A percentile compares a stretch with the other conserved stretches of the same genome.
Conservation (phyloP, 2,797 vertebrate genomes). For the Pelodytes ibericus region DNA sequence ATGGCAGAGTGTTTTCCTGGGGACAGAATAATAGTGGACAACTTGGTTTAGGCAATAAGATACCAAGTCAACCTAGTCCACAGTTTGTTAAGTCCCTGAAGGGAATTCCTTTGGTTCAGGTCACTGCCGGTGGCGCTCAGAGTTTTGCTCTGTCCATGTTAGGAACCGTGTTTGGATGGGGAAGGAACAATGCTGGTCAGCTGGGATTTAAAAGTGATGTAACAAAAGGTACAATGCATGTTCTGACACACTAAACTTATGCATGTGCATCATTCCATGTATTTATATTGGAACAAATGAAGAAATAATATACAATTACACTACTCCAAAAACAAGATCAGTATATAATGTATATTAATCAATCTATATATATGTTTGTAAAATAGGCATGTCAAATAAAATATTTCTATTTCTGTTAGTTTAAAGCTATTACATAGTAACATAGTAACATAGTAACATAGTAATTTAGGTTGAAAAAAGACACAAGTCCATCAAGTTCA, state of each 20-base stretch:
- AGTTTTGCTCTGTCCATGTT: slow-evolving; percentile 59
- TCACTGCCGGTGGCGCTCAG: slow-evolving; percentile 57
- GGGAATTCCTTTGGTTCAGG: slow-evolving; percentile 58
- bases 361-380: too few species aligned
- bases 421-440: too few species aligned
- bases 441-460: too few species aligned
- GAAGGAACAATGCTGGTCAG: slow-evolving; percentile 56
- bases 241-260: too few species aligned
- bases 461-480: too few species aligned
- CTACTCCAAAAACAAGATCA: too few species aligned
- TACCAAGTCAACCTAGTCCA: background rate
- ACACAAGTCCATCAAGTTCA: too few species aligned
- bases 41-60: slow-evolving; percentile 47
- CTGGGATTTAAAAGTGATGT: slow-evolving; percentile 44
- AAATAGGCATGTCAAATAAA: too few species aligned
- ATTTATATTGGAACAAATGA: background rate
- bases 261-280: background rate
- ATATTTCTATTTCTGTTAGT: too few species aligned
- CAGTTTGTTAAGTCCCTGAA: slow-evolving; percentile 38
- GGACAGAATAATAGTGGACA: slow-evolving; percentile 57
- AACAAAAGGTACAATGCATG: slow-evolving; percentile 32
- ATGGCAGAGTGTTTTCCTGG: slow-evolving; percentile 58
- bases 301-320: background rate
- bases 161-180: slow-evolving; percentile 59
- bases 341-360: too few species aligned